Percentiles rank a stretch among this genome's conserved stretches.
Evolutionary conservation across 2,797 vertebrate species (phyloP).

Genomic region (Pangasius djambal): DNA sequence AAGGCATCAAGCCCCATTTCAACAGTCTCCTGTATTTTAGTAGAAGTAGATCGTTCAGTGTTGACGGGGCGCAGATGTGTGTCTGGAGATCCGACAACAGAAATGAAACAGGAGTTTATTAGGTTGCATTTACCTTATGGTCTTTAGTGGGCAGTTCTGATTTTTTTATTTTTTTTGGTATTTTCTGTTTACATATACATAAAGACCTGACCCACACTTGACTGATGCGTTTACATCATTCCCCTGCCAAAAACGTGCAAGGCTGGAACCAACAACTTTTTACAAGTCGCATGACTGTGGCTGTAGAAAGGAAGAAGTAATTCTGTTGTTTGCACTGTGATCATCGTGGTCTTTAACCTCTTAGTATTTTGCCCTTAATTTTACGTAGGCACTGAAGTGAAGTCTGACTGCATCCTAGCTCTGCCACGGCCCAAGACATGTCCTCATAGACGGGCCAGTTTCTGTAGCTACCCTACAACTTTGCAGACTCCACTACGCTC

Average conservation of each 20-base stretch:
- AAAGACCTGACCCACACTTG: neutral
- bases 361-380: neutral
- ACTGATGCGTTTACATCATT: neutral
- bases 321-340: neutral
- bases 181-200: neutral
- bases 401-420: neutral
- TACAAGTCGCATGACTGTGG: neutral
- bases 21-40: constrained; percentile 6
- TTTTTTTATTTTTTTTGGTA: neutral
- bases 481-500: neutral
- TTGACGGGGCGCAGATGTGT: neutral
- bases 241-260: neutral
- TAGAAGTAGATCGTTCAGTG: neutral
- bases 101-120: neutral
- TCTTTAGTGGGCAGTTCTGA: neutral
- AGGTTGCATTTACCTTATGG: neutral
- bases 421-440: neutral
- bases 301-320: constrained; percentile 12
- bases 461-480: neutral
- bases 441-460: neutral
- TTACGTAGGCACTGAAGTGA: neutral
- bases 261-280: neutral
- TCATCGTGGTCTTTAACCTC: neutral
- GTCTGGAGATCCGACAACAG: neutral
- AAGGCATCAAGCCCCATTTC: constrained; percentile 9